These are phyloP conservation scores for Alexandromys fortis DNA, from an alignment of 2,113 vertebrate species.

Conservation along the genomic window DNA sequence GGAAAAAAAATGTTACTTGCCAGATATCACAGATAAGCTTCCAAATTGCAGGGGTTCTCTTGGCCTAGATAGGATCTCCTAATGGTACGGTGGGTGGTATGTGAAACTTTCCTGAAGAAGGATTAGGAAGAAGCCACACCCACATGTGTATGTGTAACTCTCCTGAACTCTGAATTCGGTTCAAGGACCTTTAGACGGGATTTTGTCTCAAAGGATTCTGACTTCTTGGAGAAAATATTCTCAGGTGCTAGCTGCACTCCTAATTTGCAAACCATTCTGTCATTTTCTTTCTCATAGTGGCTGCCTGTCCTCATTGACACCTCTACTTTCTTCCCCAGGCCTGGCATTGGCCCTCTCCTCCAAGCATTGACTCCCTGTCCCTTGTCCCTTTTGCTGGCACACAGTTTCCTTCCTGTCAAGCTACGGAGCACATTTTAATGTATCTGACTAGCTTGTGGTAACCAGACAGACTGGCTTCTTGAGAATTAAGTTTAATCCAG, in stretches of 20 bases:
- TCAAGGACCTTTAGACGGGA: not conserved
- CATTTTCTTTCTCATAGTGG: not conserved
- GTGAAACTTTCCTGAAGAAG: not conserved
- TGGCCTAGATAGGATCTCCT: not conserved
- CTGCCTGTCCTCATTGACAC: not conserved
- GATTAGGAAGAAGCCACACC: not conserved
- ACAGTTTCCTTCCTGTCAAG: not conserved
- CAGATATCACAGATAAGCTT: conserved; percentile 15
- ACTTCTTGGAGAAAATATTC: not conserved
- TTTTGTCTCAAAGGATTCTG: not conserved
- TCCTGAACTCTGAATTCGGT: conserved; percentile 12
- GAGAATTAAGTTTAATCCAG: conserved; percentile 29
- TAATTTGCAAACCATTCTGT: not conserved
- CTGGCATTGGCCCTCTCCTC: not conserved
- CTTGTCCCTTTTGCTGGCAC: not conserved
- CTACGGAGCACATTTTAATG: not conserved
- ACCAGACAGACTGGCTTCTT: not conserved
- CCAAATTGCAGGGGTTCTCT: conserved; percentile 17
- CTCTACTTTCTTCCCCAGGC: not conserved
- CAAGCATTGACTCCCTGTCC: not conserved
- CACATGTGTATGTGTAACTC: no score
- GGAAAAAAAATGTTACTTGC: not conserved
- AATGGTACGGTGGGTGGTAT: not conserved
- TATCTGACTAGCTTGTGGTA: not conserved
- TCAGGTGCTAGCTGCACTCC: fast-evolving